Conservation (phyloP, 2,113 vertebrate genomes). For the Sprattus sprattus region DNA sequence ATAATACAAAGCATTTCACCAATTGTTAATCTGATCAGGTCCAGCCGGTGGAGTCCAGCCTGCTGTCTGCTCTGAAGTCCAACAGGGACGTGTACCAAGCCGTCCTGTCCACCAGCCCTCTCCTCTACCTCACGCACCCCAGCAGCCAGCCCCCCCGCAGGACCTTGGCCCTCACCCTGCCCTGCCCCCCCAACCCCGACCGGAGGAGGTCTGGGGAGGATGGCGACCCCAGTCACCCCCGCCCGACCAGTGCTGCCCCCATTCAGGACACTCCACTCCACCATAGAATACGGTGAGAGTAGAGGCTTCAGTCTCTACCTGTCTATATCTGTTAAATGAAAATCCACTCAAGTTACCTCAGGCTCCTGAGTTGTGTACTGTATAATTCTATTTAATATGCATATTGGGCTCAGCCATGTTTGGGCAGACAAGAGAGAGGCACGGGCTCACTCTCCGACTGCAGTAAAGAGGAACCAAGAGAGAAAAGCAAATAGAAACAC, state of each 20-base stretch:
- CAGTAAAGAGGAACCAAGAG: no score
- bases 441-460: no score
- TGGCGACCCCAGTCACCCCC: conserved; percentile 46
- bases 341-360: no score
- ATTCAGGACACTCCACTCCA: conserved; percentile 38
- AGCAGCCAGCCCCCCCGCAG: conserved; percentile 70
- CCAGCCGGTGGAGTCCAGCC: conserved; percentile 75
- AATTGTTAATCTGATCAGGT: conserved; percentile 63
- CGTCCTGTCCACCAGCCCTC: conserved; percentile 75
- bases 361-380: no score
- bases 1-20: not conserved
- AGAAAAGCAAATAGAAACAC: no score
- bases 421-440: no score
- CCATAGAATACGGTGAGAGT: conserved; percentile 19
- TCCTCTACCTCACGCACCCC: conserved; percentile 76
- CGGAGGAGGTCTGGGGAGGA: conserved; percentile 64
- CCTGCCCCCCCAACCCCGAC: conserved; percentile 76
- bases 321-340: no score
- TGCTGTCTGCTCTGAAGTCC: conserved; percentile 74
- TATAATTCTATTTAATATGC: no score
- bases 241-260: conserved; percentile 34
- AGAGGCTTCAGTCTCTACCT: not conserved
- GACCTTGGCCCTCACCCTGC: conserved; percentile 72
- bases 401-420: no score
- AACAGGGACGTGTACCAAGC: conserved; percentile 68